A percentile compares a stretch with the other conserved stretches of the same genome.
Conservation (phyloP, 1,140 invertebrate genomes). For the Zaprionus ornatus region DNA sequence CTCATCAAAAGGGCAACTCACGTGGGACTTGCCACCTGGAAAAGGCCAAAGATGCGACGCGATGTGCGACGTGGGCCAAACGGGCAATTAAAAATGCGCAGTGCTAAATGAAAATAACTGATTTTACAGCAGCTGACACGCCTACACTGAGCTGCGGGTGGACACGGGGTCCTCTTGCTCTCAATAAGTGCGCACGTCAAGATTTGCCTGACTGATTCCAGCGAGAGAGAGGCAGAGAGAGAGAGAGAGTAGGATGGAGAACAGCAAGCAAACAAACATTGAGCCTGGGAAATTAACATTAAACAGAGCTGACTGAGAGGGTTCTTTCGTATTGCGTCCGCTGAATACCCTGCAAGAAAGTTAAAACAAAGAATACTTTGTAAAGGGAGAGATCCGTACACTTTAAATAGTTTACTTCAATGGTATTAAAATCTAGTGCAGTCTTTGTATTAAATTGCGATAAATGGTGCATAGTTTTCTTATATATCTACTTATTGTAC, state of each 20-base stretch:
- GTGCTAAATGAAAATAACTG: constrained; percentile 54
- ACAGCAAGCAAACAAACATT: constrained; percentile 20
- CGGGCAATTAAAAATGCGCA: constrained; percentile 55
- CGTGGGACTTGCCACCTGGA: constrained; percentile 26
- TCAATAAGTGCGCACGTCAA: constrained; percentile 61
- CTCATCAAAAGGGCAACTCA: constrained; percentile 30
- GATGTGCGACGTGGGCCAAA: neutral
- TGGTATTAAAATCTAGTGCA: too few relatives aligned
- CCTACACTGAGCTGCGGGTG: neutral
- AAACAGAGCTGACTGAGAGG: neutral
- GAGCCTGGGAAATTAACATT: constrained; percentile 49
- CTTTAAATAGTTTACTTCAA: too few relatives aligned
- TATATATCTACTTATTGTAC: too few relatives aligned
- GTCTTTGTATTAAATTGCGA: too few relatives aligned
- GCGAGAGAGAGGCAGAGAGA: neutral
- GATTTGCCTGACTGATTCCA: constrained; percentile 41
- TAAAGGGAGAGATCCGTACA: too few relatives aligned
- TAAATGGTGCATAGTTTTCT: too few relatives aligned
- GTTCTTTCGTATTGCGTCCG: neutral
- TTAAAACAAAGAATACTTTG: neutral
- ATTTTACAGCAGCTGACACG: constrained; percentile 27
- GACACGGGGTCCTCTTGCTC: neutral
- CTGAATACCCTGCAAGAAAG: neutral
- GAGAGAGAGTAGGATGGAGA: neutral
- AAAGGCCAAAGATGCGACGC: constrained; percentile 18